Evolutionary conservation across 2,113 vertebrate genomes (phyloP).

Genomic region (Charadrius vociferus): DNA sequence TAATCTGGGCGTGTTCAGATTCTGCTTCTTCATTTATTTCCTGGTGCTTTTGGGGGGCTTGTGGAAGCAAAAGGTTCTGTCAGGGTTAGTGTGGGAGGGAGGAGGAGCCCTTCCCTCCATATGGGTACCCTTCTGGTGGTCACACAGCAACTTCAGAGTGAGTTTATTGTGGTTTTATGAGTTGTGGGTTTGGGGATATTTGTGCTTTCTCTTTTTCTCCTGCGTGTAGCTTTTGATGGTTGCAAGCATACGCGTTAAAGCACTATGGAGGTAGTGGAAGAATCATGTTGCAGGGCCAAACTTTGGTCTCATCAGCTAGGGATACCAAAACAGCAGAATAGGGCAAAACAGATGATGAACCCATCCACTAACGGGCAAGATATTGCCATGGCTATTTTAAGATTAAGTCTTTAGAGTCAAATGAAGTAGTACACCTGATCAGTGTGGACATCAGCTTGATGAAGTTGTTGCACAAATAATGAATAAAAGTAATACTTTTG

Average conservation of each 20-base stretch:
- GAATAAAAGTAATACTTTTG: slow-evolving; percentile 15
- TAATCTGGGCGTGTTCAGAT: not conserved
- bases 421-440: not conserved
- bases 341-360: not conserved
- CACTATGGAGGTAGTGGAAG: not conserved
- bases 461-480: not conserved
- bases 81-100: not conserved
- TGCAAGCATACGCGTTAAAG: accelerated
- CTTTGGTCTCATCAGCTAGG: not conserved
- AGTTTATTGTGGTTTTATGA: not conserved
- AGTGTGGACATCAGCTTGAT: not conserved
- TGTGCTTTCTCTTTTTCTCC: not conserved
- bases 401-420: not conserved
- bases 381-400: not conserved
- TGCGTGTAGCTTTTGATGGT: not conserved
- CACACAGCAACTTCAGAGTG: not conserved
- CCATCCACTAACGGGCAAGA: not conserved
- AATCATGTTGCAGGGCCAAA: not conserved
- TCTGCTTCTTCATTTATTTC: not conserved
- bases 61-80: not conserved
- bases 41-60: not conserved
- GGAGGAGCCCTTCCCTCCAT: not conserved
- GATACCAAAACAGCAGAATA: not conserved
- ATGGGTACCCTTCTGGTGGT: accelerated
- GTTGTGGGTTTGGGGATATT: not conserved